Percentiles rank a stretch among this genome's conserved stretches.
Conservation (phyloP, 2,113 vertebrate genomes). For the Ramphastos sulfuratus region DNA sequence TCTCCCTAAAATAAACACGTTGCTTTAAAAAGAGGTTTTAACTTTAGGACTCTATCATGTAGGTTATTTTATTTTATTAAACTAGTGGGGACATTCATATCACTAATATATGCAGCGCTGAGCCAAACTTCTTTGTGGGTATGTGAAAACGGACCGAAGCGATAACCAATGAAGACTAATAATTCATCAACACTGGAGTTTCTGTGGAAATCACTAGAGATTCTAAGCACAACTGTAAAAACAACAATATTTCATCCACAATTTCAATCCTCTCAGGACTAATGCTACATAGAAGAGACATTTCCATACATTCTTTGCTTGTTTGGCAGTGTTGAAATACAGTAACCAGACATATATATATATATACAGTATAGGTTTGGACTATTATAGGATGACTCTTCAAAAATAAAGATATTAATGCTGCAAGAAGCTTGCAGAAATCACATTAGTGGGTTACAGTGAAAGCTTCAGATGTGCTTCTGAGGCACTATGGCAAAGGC, state of each 20-base stretch:
- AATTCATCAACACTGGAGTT: constrained; percentile 28
- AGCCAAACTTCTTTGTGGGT: not conserved
- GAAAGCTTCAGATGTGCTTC: not conserved
- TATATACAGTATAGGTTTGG: not conserved
- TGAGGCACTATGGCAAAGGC: not conserved
- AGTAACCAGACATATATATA: not conserved
- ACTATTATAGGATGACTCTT: not conserved
- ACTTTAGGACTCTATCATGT: not conserved
- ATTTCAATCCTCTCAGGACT: constrained; percentile 8
- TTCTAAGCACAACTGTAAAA: constrained; percentile 22
- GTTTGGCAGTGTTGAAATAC: not conserved
- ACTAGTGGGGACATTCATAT: not conserved
- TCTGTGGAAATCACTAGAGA: not conserved
- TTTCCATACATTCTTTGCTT: constrained; percentile 15
- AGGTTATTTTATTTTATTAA: not conserved
- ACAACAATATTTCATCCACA: constrained; percentile 18
- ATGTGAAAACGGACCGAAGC: constrained; percentile 9
- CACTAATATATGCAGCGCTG: not conserved
- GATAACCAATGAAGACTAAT: not conserved
- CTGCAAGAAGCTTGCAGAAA: not conserved
- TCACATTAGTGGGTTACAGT: accelerated
- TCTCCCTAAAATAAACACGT: constrained; percentile 70
- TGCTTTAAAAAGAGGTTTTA: not conserved
- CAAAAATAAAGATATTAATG: not conserved
- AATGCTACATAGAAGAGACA: not conserved